Base-by-base conservation (phyloP, 1,140 invertebrate species). In the Drosophila nebulosa region DNA sequence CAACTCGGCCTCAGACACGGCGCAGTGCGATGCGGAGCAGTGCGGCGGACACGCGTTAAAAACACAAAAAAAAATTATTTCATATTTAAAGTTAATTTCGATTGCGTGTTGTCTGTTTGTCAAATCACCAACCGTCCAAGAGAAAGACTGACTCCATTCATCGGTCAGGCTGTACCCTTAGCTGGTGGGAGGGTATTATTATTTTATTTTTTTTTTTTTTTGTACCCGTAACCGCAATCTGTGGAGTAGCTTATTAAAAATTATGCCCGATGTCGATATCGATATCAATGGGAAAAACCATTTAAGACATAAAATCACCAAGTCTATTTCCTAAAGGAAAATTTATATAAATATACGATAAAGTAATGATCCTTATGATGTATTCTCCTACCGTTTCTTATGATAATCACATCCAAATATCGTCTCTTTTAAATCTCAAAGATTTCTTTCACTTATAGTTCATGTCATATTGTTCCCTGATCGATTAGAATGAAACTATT, bases 51-150 rank as follows among this genome's bases (percentile, higher is more conserved):
- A 78, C 78, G 73, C 84, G 84, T 86, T 89, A 90, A 89, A 89
- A 85, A 79, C 65, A 89, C 59, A 46, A 10, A 78, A 46, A 10
- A 78, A 89, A 89, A 90, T 89, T 89, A 89, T 89, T 90, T 89
- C 78, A 85, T 89, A 89, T 89, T 90, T 83, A 80, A 89, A 90
- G 85, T 89, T 89, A 89, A 89, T 89, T 89, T 89, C 80, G 85
- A 89, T 89, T 89, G 85, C 85, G 86, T 89, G 85, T 85, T 83
- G 63, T 85, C 81, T 21, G 7, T 32, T 42, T 32, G 14, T 16
- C 35, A 35, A 35, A 53, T 50, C 51, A n/a, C 21, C 18, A 67
- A 12, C 39, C 16, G 30, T 35, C 26, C n/a, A n/a, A 14, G 39
- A 46, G 18, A 46, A 55, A 18, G 26, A 55, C 26, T 32, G 26